A percentile compares a stretch with the other conserved stretches of the same genome.
Conservation (phyloP, 37 sponge, comb jelly and placozoan species). For the Mnemiopsis leidyi region DNA sequence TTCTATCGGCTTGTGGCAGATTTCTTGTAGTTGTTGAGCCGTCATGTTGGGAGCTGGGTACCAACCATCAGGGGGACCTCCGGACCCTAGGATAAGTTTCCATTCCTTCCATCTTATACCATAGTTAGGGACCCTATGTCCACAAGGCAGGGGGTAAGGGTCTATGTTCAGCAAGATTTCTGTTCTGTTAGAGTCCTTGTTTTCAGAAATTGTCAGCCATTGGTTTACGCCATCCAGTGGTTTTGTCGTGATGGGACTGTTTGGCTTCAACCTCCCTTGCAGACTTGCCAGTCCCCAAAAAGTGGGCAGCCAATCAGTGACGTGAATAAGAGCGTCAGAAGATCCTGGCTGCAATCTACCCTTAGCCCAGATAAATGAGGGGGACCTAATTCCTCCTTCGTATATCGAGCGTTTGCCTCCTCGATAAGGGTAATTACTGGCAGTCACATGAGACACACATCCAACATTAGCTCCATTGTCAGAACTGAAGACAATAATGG, state of each 20-base stretch:
- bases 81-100: conserved; percentile 21
- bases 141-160: neutral
- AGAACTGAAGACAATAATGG: conserved; percentile 43
- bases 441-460: neutral
- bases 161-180: conserved; percentile 32
- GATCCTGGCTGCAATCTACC: neutral
- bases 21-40: neutral
- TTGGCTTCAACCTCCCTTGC: neutral
- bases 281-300: conserved; percentile 24
- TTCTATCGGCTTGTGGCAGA: neutral
- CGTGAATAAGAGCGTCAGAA: conserved; percentile 20
- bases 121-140: neutral
- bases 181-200: neutral
- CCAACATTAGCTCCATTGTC: conserved; percentile 40
- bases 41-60: neutral
- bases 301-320: conserved; percentile 51
- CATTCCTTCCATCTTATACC: neutral
- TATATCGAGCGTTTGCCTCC: conserved; percentile 10
- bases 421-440: neutral
- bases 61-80: conserved; percentile 14
- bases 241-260: conserved; percentile 22
- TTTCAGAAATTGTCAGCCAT: neutral
- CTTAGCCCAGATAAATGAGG: conserved; percentile 15
- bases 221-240: conserved; percentile 25
- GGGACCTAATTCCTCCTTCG: conserved; percentile 16